Evolutionary conservation across 2,888 invertebrate species (phyloP).

Genomic region (Drosophila quasianomalipes): DNA sequence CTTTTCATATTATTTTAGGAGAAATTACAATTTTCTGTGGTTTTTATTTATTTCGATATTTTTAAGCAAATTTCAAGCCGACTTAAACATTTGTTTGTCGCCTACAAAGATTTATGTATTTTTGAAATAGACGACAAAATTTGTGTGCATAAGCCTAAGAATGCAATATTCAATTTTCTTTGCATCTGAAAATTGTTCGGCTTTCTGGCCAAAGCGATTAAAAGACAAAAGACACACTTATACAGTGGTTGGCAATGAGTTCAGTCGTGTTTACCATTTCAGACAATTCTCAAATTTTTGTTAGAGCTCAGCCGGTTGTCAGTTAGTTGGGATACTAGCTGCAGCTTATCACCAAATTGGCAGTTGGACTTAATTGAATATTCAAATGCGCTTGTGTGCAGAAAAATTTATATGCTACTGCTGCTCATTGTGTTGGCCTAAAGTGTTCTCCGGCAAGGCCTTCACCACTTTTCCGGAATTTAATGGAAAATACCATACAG

Average conservation of each 20-base stretch:
- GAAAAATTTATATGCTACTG: constrained; percentile 12
- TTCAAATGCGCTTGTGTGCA: constrained; percentile 61
- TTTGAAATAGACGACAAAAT: neutral
- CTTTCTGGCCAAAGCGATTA: constrained; percentile 10
- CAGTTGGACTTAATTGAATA: constrained; percentile 76
- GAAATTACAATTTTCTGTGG: neutral
- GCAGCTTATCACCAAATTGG: constrained; percentile 69
- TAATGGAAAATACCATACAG: neutral
- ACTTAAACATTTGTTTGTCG: neutral
- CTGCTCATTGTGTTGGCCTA: constrained; percentile 11
- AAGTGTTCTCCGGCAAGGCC: constrained; percentile 1
- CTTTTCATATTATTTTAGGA: neutral
- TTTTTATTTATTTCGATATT: neutral
- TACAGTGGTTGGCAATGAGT: constrained; percentile 14
- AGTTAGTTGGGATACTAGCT: constrained; percentile 9
- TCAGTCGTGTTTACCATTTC: constrained; percentile 42
- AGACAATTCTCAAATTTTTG: constrained; percentile 30
- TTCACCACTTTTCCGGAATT: constrained; percentile 2
- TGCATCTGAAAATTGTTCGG: constrained; percentile 9
- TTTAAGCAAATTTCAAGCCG: neutral
- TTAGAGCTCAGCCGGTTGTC: constrained; percentile 7
- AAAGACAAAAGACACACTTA: constrained; percentile 1
- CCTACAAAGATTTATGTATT: neutral
- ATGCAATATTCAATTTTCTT: neutral
- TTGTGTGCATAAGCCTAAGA: neutral